Base-by-base conservation (phyloP, 1,140 invertebrate species). In the Drosophila melanogaster region DNA sequence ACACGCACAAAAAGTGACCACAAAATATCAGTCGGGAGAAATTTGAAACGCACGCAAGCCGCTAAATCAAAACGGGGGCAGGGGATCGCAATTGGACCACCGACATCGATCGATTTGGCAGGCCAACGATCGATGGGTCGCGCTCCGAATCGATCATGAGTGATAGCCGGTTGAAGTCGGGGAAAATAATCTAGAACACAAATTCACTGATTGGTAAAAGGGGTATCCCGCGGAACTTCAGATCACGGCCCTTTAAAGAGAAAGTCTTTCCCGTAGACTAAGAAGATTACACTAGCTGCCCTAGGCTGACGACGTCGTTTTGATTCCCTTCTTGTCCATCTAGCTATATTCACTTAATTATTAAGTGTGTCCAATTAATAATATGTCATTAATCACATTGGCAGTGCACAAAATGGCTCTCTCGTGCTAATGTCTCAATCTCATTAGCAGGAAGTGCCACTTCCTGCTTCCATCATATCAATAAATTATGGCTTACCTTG, bases 1-100 rank as follows among this genome's bases (percentile, higher is more conserved):
- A 85, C 81, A 85, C 81, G 81, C 61, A 64, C 79, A 85, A 86
- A 74, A 64, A 37, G 59, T 22, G 46, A 66, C 73, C 79, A 77
- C 59, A 84, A 73, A 83, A 83, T 67, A 37, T 61, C 54, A 57
- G 64, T 54, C 53, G 66, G 61, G 81, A 86, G 81, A 85, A 85
- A 85, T 86, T 86, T 37, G 81, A 85, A 64, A 37, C 49, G 53
- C 53, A 59, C 70, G 57, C 70, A 49, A 49, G 50, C 75, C 50
- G 35, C 44, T 47, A 56, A 38, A 51, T 30, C 37, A 38, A 41
- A 55, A 30, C 26, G n/a, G 22, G 0, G 1, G 55, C 38, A 43
- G 26, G 38, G 38, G 35, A 14, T 30, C 38, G 30, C 17, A 19
- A 10, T 4, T 54, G 61, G 79, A 84, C 80, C 81, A 84, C 80